These are phyloP conservation scores for Diprion similis DNA, from an alignment of 1,140 invertebrate species.

Conservation along the genomic window DNA sequence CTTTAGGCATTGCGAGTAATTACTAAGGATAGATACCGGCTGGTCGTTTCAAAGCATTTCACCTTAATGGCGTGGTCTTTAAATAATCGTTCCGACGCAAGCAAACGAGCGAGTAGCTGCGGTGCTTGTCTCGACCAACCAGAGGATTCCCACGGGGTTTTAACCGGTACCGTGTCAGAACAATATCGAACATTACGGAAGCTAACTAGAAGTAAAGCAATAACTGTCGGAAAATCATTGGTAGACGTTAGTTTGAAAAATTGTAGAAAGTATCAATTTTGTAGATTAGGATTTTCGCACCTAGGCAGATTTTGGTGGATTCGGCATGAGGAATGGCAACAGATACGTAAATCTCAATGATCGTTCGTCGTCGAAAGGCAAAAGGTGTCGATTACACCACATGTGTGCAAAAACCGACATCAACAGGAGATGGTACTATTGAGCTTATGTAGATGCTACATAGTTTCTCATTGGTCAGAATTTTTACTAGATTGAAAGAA, in stretches of 20 bases:
- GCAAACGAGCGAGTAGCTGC: not conserved
- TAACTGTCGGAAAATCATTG: not conserved
- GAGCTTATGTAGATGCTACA: not conserved
- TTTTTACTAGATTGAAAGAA: slow-evolving; percentile 15
- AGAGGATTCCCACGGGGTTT: not conserved
- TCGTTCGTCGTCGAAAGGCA: too few species aligned
- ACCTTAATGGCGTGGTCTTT: slow-evolving; percentile 61
- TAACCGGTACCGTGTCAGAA: not conserved
- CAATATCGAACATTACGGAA: not conserved
- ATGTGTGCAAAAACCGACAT: not conserved
- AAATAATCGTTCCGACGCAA: slow-evolving; percentile 31
- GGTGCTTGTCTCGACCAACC: not conserved
- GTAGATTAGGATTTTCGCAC: too few species aligned
- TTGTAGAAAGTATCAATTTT: too few species aligned
- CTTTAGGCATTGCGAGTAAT: slow-evolving; percentile 3
- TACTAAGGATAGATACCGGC: slow-evolving; percentile 25
- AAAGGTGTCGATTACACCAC: too few species aligned
- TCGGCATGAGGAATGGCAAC: too few species aligned
- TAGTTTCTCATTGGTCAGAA: slow-evolving; percentile 19
- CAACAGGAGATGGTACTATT: not conserved
- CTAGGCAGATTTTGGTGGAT: too few species aligned
- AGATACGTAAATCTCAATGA: too few species aligned
- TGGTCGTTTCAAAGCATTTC: slow-evolving; percentile 50
- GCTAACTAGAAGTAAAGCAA: not conserved
- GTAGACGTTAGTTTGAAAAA: too few species aligned